Base-by-base conservation (phyloP, 1,140 invertebrate genomes). In the Pygmarrhopalites habei region DNA sequence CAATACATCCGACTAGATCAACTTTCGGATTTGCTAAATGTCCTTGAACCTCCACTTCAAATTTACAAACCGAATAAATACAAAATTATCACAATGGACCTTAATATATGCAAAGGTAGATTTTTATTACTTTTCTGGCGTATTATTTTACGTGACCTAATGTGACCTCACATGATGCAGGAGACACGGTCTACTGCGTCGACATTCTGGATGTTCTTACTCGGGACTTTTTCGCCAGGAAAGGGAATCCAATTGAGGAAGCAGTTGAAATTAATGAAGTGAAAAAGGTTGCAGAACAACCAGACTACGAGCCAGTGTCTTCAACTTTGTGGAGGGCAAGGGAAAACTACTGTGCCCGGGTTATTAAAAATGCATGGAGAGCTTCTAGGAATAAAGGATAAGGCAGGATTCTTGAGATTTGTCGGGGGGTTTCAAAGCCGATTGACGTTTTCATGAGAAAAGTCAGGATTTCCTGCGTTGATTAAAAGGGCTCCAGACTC, bases 21-120 rank as follows among this genome's bases (percentile, higher is more conserved):
- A 75, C 79, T 98, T 51, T 92, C 91, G 0, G 92, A 96, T 70
- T 96, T 98, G 79, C 78, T 98, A 46, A 92, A 98, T 76, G 60
- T 68, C 28, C 82, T 95, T 52, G 92, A 95, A 76, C 88, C 90
- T 56, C 92, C 92, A 63, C 79, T 95, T 62, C 90, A 95, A 78
- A 94, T 98, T 71, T 92, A 95, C 75, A 97, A 97, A 78, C 95
- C 95, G 52, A 98, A 98, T 77, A 95, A 97, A 81, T 97, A 95
- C 79, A 95, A 96, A 83, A 93, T 98, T 73, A 91, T 97, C 75
- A 92, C 90, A 71, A 93, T 98, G 89, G 93, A 98, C 78, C 97
- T 98, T 75, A 89, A 93, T 53, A 98, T 98, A 75, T 98, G 94
- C 81, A 92, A 94, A 78, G 90, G 67, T 62, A 53, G 7, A 12